Evolutionary conservation across 2,888 invertebrate species (phyloP).

Genomic region (Torymus tubicola): DNA sequence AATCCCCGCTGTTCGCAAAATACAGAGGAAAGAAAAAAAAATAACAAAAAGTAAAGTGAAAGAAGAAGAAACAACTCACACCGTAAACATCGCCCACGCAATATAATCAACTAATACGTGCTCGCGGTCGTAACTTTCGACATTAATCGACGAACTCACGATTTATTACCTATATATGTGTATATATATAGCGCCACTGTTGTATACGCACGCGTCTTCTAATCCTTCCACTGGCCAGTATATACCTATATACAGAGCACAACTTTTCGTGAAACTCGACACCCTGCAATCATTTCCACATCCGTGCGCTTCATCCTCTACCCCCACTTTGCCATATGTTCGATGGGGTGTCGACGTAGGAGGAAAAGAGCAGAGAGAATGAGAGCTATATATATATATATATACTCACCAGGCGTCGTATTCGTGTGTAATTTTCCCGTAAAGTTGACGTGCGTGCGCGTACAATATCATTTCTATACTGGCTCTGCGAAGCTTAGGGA

Average conservation of each 20-base stretch:
- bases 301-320: neutral
- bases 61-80: neutral
- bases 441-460: constrained; percentile 44
- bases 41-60: too few relatives aligned
- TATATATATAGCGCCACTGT: too few relatives aligned
- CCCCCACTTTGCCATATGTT: neutral
- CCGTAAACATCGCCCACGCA: neutral
- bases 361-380: constrained; percentile 4
- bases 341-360: neutral
- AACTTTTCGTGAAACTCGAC: constrained; percentile 35
- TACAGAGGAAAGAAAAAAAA: too few relatives aligned
- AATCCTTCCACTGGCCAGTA: too few relatives aligned
- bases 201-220: too few relatives aligned
- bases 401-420: neutral
- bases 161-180: constrained; percentile 53
- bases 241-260: too few relatives aligned
- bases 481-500: neutral
- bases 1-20: too few relatives aligned
- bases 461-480: neutral
- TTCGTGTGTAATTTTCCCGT: constrained; percentile 60
- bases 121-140: constrained; percentile 32
- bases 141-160: constrained; percentile 46
- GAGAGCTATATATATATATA: constrained; percentile 39
- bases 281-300: constrained; percentile 16
- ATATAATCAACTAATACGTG: constrained; percentile 34